phyloP scores from a whole-genome alignment of 64 coral and sea anemone genomes.

The Pocillopora damicornis region DNA sequence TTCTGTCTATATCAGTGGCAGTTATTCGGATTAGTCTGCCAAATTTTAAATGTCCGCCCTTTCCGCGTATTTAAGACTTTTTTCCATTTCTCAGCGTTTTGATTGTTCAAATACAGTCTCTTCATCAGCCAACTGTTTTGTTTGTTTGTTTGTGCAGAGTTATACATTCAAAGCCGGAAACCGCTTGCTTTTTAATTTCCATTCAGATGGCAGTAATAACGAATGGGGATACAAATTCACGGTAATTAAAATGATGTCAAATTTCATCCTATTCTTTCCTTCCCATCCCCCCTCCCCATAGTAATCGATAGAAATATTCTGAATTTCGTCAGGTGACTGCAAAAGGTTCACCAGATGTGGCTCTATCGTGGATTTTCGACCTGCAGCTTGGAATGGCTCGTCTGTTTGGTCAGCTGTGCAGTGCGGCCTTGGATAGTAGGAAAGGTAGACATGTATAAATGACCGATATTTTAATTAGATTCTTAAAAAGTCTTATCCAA shows the following conservation, averaged over 20 bases:
- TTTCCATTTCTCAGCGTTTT: neutral
- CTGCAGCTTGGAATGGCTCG: slow-evolving; percentile 97
- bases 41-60: too few relatives aligned
- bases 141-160: slow-evolving; percentile 39
- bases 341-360: slow-evolving; percentile 92
- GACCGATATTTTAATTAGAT: too few relatives aligned
- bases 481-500: too few relatives aligned
- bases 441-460: slow-evolving; percentile 62
- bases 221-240: slow-evolving; percentile 99
- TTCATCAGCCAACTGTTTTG: neutral
- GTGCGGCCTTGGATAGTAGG: slow-evolving; percentile 76
- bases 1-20: too few relatives aligned
- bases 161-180: slow-evolving; percentile 80
- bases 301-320: neutral
- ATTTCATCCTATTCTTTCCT: neutral
- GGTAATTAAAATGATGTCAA: slow-evolving; percentile 8
- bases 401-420: slow-evolving; percentile 88
- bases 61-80: too few relatives aligned
- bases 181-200: slow-evolving; percentile 83
- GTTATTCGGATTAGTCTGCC: too few relatives aligned
- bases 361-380: slow-evolving; percentile 95
- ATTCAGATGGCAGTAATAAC: slow-evolving; percentile 98
- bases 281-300: neutral
- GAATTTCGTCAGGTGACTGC: slow-evolving; percentile 69
- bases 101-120: neutral